Conservation (phyloP, 2,888 invertebrate species). For the Phyllotreta striolata region DNA sequence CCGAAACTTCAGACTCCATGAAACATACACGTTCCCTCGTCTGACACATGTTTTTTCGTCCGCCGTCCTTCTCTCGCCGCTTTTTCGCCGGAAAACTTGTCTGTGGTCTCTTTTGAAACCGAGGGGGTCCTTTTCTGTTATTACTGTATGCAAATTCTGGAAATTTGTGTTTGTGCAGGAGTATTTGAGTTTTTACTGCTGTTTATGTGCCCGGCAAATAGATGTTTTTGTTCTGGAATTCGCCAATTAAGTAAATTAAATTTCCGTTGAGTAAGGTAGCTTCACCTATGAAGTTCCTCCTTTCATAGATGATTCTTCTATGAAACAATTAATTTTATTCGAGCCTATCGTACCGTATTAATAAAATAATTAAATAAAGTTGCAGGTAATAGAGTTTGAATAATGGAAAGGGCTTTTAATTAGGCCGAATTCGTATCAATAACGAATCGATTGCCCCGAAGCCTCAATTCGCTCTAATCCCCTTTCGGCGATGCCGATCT, state of each 20-base stretch:
- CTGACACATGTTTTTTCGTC: conserved; percentile 57
- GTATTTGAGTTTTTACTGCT: conserved; percentile 54
- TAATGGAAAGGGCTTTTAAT: conserved; percentile 1
- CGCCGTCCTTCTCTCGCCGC: conserved; percentile 47
- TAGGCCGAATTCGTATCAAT: background rate
- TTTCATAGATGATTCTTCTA: no score
- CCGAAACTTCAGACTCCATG: conserved; percentile 53
- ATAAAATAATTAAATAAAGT: no score
- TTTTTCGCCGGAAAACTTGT: conserved; percentile 40
- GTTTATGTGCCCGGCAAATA: conserved; percentile 54
- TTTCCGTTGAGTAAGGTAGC: conserved; percentile 38
- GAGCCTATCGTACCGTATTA: no score
- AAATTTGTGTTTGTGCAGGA: conserved; percentile 59
- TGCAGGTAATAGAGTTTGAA: background rate
- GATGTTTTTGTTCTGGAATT: conserved; percentile 55
- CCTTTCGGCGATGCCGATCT: background rate
- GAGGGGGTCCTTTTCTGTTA: conserved; percentile 43
- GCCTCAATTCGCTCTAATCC: conserved; percentile 4
- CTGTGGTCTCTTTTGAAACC: conserved; percentile 33
- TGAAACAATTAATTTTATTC: no score
- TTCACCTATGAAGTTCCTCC: no score
- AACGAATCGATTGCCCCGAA: background rate
- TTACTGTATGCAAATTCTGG: conserved; percentile 57
- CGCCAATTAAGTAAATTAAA: conserved; percentile 55
- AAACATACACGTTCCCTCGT: conserved; percentile 55